Percentiles rank a stretch among this genome's conserved stretches.
Conservation (phyloP, 2,113 vertebrate species). For the Mirza zaza region DNA sequence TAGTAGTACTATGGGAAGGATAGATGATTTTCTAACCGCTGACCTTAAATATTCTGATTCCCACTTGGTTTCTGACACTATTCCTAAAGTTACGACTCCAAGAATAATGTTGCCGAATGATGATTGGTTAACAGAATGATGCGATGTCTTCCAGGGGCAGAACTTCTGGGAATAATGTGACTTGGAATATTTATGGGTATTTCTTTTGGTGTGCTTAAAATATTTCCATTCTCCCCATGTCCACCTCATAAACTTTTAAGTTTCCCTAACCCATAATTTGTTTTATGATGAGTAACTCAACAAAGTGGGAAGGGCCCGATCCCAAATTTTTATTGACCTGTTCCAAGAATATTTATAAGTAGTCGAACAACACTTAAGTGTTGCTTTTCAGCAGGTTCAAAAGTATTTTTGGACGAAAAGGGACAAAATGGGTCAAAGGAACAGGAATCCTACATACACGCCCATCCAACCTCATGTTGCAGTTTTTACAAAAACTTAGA, state of each 20-base stretch:
- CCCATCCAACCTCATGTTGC: not conserved
- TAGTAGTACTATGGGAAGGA: conserved; percentile 70
- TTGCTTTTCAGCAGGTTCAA: conserved; percentile 67
- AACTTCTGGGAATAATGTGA: conserved; percentile 79
- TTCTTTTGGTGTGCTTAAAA: conserved; percentile 78
- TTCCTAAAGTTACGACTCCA: conserved; percentile 81
- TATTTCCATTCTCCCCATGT: conserved; percentile 78
- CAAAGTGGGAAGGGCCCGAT: conserved; percentile 66
- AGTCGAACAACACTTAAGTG: conserved; percentile 45
- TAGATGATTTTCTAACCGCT: conserved; percentile 77
- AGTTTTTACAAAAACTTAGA: conserved; percentile 45
- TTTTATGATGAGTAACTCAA: conserved; percentile 79
- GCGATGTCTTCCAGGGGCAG: conserved; percentile 77
- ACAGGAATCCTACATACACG: not conserved
- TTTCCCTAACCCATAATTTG: conserved; percentile 76
- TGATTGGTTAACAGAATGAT: conserved; percentile 76
- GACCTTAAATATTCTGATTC: conserved; percentile 79
- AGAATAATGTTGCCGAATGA: conserved; percentile 77
- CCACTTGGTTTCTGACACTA: conserved; percentile 72
- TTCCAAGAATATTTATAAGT: conserved; percentile 75
- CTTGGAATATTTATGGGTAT: conserved; percentile 81
- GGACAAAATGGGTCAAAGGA: conserved; percentile 30
- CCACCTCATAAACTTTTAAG: conserved; percentile 75
- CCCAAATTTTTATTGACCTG: conserved; percentile 78
- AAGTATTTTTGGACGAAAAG: conserved; percentile 56